phyloP scores from a whole-genome alignment of 1,140 invertebrate species.

The Coelopa frigida region DNA sequence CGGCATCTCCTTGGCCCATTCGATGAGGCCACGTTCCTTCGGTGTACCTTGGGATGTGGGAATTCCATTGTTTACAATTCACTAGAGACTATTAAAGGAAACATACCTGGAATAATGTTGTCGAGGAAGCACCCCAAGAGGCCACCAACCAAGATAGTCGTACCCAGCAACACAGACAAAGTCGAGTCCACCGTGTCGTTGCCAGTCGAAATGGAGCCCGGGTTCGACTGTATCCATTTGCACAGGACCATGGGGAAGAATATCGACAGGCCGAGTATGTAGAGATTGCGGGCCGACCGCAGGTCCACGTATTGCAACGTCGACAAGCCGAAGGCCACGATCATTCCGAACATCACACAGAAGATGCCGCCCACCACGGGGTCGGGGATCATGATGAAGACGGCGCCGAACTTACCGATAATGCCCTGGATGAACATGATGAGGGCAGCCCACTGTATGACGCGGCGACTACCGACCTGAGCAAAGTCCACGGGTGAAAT shows the following conservation, averaged over 20 bases:
- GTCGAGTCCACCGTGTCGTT: conserved; percentile 64
- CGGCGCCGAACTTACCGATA: conserved; percentile 74
- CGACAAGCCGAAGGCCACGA: conserved; percentile 73
- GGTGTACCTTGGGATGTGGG: conserved; percentile 51
- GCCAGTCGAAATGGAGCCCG: conserved; percentile 62
- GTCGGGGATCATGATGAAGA: conserved; percentile 83
- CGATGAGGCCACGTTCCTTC: conserved; percentile 60
- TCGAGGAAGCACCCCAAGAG: conserved; percentile 72
- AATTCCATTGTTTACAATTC: background rate
- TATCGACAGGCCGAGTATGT: conserved; percentile 80
- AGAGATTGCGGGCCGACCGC: conserved; percentile 74
- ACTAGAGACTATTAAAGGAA: background rate
- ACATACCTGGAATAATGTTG: conserved; percentile 74
- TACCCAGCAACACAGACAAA: conserved; percentile 70
- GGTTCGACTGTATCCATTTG: conserved; percentile 64
- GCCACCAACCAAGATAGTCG: conserved; percentile 79
- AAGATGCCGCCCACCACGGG: conserved; percentile 84
- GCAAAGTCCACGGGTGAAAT: no score
- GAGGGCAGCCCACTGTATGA: conserved; percentile 71
- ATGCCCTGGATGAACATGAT: conserved; percentile 74
- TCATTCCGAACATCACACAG: conserved; percentile 83
- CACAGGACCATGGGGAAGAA: conserved; percentile 77
- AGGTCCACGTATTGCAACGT: conserved; percentile 76
- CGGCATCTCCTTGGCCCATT: conserved; percentile 65
- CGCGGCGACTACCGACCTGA: conserved; percentile 76